phyloP scores from a whole-genome alignment of 2,888 invertebrate species.

The Eristalinus aeneus region DNA sequence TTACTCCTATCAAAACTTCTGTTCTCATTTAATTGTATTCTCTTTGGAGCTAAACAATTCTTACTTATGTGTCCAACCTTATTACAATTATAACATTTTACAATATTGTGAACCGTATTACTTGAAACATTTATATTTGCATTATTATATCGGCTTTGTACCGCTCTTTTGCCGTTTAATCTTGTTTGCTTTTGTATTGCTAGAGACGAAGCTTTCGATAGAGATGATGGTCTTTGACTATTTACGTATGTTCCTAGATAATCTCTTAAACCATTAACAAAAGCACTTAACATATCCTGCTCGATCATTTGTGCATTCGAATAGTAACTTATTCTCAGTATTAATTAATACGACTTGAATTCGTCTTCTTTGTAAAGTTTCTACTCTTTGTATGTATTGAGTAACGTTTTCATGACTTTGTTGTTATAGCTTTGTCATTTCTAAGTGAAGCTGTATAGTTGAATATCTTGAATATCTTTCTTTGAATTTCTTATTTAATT shows the following conservation, averaged over 20 bases:
- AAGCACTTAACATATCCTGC: slow-evolving; percentile 15
- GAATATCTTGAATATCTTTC: too few relatives aligned
- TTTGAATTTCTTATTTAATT: too few relatives aligned
- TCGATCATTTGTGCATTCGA: slow-evolving; percentile 22
- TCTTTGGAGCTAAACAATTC: neutral
- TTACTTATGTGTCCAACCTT: slow-evolving; percentile 18
- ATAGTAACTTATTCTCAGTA: slow-evolving; percentile 12
- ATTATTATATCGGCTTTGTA: neutral
- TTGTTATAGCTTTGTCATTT: too few relatives aligned
- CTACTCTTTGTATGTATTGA: neutral
- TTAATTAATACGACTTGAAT: slow-evolving; percentile 18
- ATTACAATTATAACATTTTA: slow-evolving; percentile 29
- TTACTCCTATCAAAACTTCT: too few relatives aligned
- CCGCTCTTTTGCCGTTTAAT: slow-evolving; percentile 2
- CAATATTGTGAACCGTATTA: slow-evolving; percentile 5
- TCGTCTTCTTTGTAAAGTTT: too few relatives aligned
- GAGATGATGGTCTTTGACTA: slow-evolving; percentile 10
- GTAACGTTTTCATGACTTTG: too few relatives aligned
- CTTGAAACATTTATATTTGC: slow-evolving; percentile 1
- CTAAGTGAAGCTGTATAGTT: too few relatives aligned
- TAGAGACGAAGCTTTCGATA: slow-evolving; percentile 17
- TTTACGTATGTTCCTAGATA: slow-evolving; percentile 13
- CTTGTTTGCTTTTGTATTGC: slow-evolving; percentile 26
- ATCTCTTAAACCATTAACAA: slow-evolving; percentile 23
- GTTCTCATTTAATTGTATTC: neutral